phyloP scores from a whole-genome alignment of 2,888 invertebrate genomes.

The Mimas tiliae region DNA sequence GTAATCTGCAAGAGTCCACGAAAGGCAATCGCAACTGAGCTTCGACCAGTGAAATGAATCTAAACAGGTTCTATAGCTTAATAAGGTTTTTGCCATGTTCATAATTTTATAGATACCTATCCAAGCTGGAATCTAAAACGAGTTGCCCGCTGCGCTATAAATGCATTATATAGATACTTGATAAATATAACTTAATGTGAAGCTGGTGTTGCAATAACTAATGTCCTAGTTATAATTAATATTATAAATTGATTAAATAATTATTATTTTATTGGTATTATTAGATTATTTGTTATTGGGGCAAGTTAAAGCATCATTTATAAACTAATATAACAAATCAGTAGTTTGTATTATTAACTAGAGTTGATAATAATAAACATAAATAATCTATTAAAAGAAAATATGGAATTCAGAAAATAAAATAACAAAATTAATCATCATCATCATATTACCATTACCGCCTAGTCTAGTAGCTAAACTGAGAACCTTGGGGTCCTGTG shows the following conservation, averaged over 20 bases:
- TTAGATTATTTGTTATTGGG: background rate
- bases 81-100: slow-evolving; percentile 26
- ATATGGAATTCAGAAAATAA: too few relatives aligned
- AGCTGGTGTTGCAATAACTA: background rate
- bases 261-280: background rate
- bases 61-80: slow-evolving; percentile 23
- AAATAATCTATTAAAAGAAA: too few relatives aligned
- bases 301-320: background rate
- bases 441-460: too few relatives aligned
- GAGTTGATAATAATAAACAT: too few relatives aligned
- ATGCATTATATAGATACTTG: slow-evolving; percentile 10
- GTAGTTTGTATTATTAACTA: too few relatives aligned
- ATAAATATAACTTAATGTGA: slow-evolving; percentile 10
- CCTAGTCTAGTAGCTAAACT: too few relatives aligned
- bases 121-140: slow-evolving; percentile 23
- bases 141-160: slow-evolving; percentile 9
- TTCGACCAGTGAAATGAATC: slow-evolving; percentile 15
- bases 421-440: background rate
- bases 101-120: slow-evolving; percentile 26
- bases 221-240: background rate
- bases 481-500: too few relatives aligned
- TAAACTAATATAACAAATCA: background rate
- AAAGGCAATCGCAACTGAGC: slow-evolving; percentile 7
- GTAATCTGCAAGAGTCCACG: background rate
- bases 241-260: background rate